Conservation (phyloP, 2,888 invertebrate species). For the Portevinia maculata region DNA sequence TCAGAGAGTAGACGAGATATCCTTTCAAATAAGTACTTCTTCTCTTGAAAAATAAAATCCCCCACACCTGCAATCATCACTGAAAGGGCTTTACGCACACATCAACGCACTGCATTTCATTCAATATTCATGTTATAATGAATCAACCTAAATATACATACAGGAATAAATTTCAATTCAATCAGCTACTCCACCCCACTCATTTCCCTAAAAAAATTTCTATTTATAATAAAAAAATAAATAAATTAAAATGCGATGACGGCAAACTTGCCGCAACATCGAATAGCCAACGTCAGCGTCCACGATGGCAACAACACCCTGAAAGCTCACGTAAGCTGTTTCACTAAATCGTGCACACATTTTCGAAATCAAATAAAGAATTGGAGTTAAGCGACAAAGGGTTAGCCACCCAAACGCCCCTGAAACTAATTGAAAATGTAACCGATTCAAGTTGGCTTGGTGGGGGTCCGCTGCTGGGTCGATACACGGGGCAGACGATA, state of each 20-base stretch:
- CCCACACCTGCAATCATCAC: no score
- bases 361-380: slow-evolving; percentile 54
- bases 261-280: slow-evolving; percentile 7
- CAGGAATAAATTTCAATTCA: no score
- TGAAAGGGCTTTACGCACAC: no score
- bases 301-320: background rate
- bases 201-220: no score
- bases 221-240: no score
- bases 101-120: no score
- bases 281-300: slow-evolving; percentile 23
- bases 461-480: background rate
- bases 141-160: no score
- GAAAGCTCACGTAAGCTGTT: slow-evolving; percentile 19
- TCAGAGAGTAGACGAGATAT: no score
- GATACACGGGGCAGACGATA: background rate
- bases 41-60: no score
- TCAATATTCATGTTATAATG: background rate
- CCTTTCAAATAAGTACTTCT: no score
- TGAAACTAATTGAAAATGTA: slow-evolving; percentile 11
- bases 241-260: slow-evolving; percentile 43
- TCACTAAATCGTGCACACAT: slow-evolving; percentile 52
- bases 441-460: slow-evolving; percentile 47
- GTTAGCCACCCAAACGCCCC: background rate
- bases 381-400: background rate
- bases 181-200: background rate